Base-by-base conservation (phyloP, 1,140 invertebrate genomes). In the Drosophila kikkawai region DNA sequence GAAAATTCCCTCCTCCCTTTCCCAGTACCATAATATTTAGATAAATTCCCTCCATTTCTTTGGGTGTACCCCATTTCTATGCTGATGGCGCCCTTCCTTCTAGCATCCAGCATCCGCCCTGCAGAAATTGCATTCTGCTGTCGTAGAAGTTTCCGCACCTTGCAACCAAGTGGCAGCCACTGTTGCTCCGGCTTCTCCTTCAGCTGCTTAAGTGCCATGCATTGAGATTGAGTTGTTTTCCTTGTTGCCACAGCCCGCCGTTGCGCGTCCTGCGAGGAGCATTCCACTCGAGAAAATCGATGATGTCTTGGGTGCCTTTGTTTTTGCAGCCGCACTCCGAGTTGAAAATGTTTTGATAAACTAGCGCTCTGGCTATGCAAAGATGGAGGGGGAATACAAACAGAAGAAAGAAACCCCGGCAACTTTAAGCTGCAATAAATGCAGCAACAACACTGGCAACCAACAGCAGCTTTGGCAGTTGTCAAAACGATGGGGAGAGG, bases 281-380 rank as follows among this genome's bases (percentile, higher is more conserved):
- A 75, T 73, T 82, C 64, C 64, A 64, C 81, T 84, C 51, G 77
- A 78, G 73, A 88, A 87, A 87, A 87, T 87, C 84, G 84, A 87
- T 88, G 84, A 87, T 80, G 80, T 67, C 75, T 48, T 51, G 73
- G 75, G 71, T 64, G 77, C 84, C 69, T 77, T 88, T 87, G 84
- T 87, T 87, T 87, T 88, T 88, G 65, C 74, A 84, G 84, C 84
- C 84, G 84, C 84, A 88, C 84, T 88, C 80, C 69, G 77, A 87
- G 77, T 87, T 87, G 84, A 88, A 86, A 87, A 88, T 87, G 84
- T 87, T 87, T 83, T 87, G 80, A 88, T 87, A 87, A 88, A 87
- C 84, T 78, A 56, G 74, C 55, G 65, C 80, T 82, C 81, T 86
- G 79, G 71, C 78, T 79, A 86, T 76, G 60, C 64, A 65, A 61